Evolutionary conservation across 1,140 invertebrate species (phyloP).

Genomic region (Ceratina calcarata): DNA sequence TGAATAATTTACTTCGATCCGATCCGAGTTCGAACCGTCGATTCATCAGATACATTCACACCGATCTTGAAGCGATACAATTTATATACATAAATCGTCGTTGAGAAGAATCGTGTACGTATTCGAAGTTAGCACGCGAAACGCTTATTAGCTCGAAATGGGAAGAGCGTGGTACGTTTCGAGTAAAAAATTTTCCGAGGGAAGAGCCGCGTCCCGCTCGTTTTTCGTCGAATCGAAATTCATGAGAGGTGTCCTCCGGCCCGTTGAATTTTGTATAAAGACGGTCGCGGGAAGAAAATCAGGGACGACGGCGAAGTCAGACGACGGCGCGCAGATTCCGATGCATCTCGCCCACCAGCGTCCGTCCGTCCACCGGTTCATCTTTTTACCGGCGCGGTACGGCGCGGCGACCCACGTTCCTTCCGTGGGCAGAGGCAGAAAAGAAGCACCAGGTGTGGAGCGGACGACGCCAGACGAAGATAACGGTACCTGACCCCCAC

Average conservation of each 20-base stretch:
- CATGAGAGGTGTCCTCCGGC: not conserved
- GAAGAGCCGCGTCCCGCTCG: not conserved
- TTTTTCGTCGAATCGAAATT: slow-evolving; percentile 7
- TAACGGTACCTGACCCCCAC: slow-evolving; percentile 54
- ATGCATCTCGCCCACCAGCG: slow-evolving; percentile 10
- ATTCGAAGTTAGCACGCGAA: too few relatives aligned
- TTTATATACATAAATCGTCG: too few relatives aligned
- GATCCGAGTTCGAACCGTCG: too few relatives aligned
- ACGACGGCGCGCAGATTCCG: not conserved
- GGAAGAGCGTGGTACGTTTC: too few relatives aligned
- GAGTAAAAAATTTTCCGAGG: not conserved
- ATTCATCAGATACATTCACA: too few relatives aligned
- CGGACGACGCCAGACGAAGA: slow-evolving; percentile 45
- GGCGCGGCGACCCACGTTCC: slow-evolving; percentile 21
- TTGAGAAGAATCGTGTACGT: too few relatives aligned
- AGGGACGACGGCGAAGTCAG: not conserved
- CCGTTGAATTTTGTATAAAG: slow-evolving; percentile 18
- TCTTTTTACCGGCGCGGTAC: not conserved
- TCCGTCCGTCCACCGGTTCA: slow-evolving; percentile 5
- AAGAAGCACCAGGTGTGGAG: slow-evolving; percentile 36
- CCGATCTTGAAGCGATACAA: too few relatives aligned
- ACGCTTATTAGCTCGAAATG: too few relatives aligned
- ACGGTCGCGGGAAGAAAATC: not conserved
- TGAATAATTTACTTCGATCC: too few relatives aligned
- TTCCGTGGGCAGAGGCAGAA: slow-evolving; percentile 16